phyloP scores from a whole-genome alignment of 2,113 vertebrate genomes.

The Plectropomus leopardus region DNA sequence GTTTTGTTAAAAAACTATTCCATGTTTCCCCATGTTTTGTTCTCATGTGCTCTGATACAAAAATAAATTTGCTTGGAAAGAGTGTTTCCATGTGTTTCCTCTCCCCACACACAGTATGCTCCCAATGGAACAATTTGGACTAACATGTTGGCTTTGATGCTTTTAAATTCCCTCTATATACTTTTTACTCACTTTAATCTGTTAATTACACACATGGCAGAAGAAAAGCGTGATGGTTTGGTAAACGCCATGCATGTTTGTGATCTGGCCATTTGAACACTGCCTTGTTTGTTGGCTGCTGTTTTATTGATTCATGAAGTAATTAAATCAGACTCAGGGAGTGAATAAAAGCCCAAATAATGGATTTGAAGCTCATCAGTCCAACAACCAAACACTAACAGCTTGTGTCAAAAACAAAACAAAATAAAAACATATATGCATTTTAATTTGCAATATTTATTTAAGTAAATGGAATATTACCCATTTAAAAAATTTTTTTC shows the following conservation, averaged over 20 bases:
- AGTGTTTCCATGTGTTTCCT: conserved; percentile 15
- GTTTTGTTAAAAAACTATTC: neutral
- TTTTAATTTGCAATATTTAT: too few relatives aligned
- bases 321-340: neutral
- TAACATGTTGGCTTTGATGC: neutral
- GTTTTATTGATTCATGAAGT: neutral
- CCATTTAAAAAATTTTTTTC: too few relatives aligned
- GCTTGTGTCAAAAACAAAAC: neutral
- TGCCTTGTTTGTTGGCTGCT: neutral
- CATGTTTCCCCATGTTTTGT: neutral
- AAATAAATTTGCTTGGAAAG: neutral
- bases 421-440: neutral
- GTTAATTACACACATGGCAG: conserved; percentile 15
- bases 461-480: too few relatives aligned
- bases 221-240: conserved; percentile 1
- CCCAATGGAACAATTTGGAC: neutral
- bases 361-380: neutral
- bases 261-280: conserved; percentile 12
- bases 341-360: neutral
- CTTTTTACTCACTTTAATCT: neutral
- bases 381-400: neutral
- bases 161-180: neutral
- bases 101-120: neutral
- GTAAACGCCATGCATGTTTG: conserved; percentile 1
- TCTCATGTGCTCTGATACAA: neutral